Evolutionary conservation across 2,113 vertebrate genomes (phyloP).

Genomic region (Crypturellus undulatus): DNA sequence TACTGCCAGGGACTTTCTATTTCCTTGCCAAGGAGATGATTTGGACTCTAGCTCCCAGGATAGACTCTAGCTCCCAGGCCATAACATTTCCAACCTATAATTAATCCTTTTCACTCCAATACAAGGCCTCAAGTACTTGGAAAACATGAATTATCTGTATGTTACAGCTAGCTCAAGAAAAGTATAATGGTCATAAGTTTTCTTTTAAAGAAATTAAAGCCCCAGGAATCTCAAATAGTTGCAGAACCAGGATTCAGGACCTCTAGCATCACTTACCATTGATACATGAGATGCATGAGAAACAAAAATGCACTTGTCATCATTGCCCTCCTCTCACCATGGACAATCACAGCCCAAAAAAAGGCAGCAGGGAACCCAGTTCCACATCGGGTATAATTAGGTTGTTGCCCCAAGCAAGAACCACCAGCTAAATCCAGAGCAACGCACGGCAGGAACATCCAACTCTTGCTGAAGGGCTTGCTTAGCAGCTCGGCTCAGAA

Average conservation of each 20-base stretch:
- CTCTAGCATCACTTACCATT: not conserved
- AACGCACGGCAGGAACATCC: not conserved
- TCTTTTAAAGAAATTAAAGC: not conserved
- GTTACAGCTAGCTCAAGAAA: not conserved
- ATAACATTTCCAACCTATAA: not conserved
- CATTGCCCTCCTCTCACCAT: not conserved
- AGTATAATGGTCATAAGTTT: not conserved
- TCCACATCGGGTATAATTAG: not conserved
- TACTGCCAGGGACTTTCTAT: not conserved
- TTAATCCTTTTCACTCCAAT: not conserved
- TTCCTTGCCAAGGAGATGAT: not conserved
- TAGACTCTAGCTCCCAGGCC: not conserved
- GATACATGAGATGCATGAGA: not conserved
- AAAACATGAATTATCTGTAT: not conserved
- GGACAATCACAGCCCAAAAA: constrained; percentile 27
- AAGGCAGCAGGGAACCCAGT: not conserved
- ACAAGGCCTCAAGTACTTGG: not conserved
- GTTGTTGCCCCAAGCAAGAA: not conserved
- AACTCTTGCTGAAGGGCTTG: not conserved
- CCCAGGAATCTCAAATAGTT: not conserved
- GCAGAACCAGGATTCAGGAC: not conserved
- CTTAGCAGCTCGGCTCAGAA: not conserved
- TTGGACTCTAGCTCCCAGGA: not conserved
- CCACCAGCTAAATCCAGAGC: not conserved
- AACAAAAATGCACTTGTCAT: not conserved